Evolutionary conservation across 2,888 invertebrate genomes (phyloP).

Genomic region (Hydraecia micacea): DNA sequence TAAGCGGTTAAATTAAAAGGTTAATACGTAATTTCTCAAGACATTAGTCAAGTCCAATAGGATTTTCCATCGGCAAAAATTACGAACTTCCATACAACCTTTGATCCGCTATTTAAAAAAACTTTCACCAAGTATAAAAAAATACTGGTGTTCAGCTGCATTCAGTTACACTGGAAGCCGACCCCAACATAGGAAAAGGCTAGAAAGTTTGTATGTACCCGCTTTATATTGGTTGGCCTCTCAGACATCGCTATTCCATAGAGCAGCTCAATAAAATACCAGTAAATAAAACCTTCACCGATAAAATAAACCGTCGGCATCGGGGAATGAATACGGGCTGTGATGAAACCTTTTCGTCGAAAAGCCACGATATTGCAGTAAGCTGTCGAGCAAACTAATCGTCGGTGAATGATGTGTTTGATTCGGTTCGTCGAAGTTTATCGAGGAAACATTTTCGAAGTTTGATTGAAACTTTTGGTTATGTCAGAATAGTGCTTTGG

Average conservation of each 20-base stretch:
- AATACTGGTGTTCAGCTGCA: too few relatives aligned
- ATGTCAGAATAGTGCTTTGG: neutral
- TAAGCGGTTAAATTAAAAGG: too few relatives aligned
- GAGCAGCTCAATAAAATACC: conserved; percentile 7
- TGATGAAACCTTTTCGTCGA: conserved; percentile 15
- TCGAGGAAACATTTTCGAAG: neutral
- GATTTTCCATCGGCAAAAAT: too few relatives aligned
- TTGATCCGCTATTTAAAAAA: too few relatives aligned
- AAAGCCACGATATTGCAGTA: conserved; percentile 40
- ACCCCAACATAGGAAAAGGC: too few relatives aligned
- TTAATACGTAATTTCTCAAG: too few relatives aligned
- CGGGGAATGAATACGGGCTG: neutral
- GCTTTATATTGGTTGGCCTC: neutral
- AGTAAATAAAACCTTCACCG: conserved; percentile 27
- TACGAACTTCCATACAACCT: too few relatives aligned
- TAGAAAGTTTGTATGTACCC: neutral
- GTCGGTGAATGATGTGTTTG: conserved; percentile 10
- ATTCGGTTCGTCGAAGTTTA: neutral
- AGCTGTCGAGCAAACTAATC: conserved; percentile 40
- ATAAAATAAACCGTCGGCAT: conserved; percentile 4
- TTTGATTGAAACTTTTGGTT: neutral
- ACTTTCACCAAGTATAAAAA: too few relatives aligned
- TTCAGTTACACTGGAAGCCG: too few relatives aligned
- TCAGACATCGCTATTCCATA: neutral
- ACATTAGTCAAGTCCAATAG: too few relatives aligned